Conservation (phyloP, 2,888 invertebrate species). For the Lampropteryx suffumata region DNA sequence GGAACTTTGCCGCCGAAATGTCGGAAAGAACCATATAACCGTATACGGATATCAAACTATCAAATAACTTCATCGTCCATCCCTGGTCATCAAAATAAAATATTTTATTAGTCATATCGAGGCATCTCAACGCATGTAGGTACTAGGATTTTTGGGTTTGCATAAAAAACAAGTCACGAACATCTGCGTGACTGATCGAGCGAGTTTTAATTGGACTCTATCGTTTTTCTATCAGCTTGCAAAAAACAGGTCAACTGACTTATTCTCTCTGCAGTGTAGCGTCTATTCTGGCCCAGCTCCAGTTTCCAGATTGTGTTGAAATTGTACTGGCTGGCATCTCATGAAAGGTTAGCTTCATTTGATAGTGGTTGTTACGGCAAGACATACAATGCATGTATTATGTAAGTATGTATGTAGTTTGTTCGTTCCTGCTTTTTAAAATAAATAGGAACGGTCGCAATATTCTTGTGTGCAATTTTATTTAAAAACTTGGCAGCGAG, state of each 20-base stretch:
- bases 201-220: slow-evolving; percentile 29
- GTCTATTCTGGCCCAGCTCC: slow-evolving; percentile 68
- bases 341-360: slow-evolving; percentile 47
- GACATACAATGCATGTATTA: slow-evolving; percentile 28
- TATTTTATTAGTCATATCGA: no score
- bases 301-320: slow-evolving; percentile 71
- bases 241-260: slow-evolving; percentile 5
- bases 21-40: slow-evolving; percentile 9
- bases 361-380: slow-evolving; percentile 38
- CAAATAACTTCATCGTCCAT: no score
- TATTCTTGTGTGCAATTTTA: slow-evolving; percentile 23
- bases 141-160: no score
- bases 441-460: neutral
- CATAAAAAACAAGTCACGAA: neutral
- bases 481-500: slow-evolving; percentile 19
- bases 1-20: slow-evolving; percentile 29
- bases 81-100: no score
- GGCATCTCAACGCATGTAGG: no score
- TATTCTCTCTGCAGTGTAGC: slow-evolving; percentile 62
- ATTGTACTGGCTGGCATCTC: slow-evolving; percentile 58
- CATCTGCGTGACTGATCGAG: slow-evolving; percentile 19
- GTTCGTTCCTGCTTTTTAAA: slow-evolving; percentile 24
- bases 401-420: slow-evolving; percentile 1
- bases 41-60: no score
- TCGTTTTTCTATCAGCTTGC: slow-evolving; percentile 12